Evolutionary conservation across 2,113 vertebrate genomes (phyloP).

Genomic region (Nothocercus nigrocapillus): DNA sequence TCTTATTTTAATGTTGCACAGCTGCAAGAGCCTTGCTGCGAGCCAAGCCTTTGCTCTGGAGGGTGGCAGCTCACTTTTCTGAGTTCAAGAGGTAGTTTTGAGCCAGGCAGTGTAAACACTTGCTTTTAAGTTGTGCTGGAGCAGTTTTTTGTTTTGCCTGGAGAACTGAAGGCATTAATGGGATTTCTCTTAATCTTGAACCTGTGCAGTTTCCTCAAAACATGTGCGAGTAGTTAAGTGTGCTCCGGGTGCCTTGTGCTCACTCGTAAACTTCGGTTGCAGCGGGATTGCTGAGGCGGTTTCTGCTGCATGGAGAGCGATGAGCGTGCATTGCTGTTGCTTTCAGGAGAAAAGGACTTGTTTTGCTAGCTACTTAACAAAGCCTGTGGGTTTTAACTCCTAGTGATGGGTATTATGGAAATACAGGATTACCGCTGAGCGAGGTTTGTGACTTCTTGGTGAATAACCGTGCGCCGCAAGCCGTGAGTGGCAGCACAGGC

Average conservation of each 20-base stretch:
- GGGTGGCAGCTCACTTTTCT: slow-evolving; percentile 50
- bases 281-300: not conserved
- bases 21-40: slow-evolving; percentile 61
- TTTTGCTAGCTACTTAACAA: not conserved
- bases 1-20: slow-evolving; percentile 64
- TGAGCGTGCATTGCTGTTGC: not conserved
- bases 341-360: not conserved
- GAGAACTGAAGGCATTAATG: not conserved
- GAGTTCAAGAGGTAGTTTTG: slow-evolving; percentile 45
- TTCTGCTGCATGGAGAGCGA: not conserved
- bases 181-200: slow-evolving; percentile 37
- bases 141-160: not conserved
- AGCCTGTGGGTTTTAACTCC: not conserved
- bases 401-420: not conserved
- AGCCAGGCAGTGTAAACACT: slow-evolving; percentile 13
- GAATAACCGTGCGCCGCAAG: not conserved
- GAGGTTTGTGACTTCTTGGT: not conserved
- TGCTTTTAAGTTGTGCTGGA: not conserved
- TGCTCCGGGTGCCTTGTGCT: slow-evolving; percentile 34
- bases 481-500: not conserved
- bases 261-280: slow-evolving; percentile 9
- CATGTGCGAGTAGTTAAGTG: not conserved
- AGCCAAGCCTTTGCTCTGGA: slow-evolving; percentile 55
- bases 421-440: not conserved
- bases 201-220: slow-evolving; percentile 12